Conservation (phyloP, 2,888 invertebrate species). For the Rotaria magnacalcarata region DNA sequence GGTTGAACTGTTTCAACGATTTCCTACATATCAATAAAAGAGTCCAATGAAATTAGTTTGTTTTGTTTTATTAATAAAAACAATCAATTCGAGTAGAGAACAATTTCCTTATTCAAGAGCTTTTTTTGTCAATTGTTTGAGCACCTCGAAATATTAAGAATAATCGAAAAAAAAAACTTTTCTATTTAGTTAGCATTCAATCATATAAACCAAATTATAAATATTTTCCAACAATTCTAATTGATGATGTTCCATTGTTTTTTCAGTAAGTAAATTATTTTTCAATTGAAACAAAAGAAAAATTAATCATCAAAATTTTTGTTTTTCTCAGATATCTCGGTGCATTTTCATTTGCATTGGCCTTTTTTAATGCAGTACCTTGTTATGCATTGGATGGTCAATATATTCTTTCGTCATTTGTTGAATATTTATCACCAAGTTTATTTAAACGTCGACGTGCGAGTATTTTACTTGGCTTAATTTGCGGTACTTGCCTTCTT, state of each 20-base stretch:
- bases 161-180: too few relatives aligned
- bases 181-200: slow-evolving; percentile 38
- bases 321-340: slow-evolving; percentile 64
- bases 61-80: too few relatives aligned
- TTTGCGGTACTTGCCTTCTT: slow-evolving; percentile 71
- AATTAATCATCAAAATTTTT: not conserved
- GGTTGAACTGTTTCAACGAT: too few relatives aligned
- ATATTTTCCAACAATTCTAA: slow-evolving; percentile 40
- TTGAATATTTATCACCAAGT: slow-evolving; percentile 50
- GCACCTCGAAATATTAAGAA: too few relatives aligned
- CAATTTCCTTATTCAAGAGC: too few relatives aligned
- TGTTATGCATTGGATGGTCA: slow-evolving; percentile 89
- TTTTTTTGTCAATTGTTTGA: too few relatives aligned
- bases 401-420: slow-evolving; percentile 69
- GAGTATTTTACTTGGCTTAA: slow-evolving; percentile 61
- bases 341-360: slow-evolving; percentile 71
- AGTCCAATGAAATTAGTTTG: too few relatives aligned
- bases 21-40: too few relatives aligned
- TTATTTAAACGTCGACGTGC: not conserved
- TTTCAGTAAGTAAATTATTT: slow-evolving; percentile 56
- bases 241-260: slow-evolving; percentile 59
- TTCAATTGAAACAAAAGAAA: not conserved
- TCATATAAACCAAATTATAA: slow-evolving; percentile 47
- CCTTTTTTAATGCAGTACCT: slow-evolving; percentile 83
- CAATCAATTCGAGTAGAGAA: too few relatives aligned